phyloP scores from a whole-genome alignment of 2,113 vertebrate species.

The Megatriorchis doriae region DNA sequence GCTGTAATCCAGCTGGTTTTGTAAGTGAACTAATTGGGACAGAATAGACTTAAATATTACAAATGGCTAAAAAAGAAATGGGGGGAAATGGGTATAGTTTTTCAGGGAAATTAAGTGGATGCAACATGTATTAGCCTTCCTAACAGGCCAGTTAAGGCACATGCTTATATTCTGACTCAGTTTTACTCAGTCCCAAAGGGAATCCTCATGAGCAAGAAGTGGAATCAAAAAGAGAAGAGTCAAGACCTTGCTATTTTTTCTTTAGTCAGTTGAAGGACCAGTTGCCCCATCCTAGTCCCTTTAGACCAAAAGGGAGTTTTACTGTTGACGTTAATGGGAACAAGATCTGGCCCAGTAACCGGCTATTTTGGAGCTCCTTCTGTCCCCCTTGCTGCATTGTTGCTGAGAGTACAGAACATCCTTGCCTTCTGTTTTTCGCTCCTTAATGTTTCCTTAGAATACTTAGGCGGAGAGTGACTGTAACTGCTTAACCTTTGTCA shows the following conservation, averaged over 20 bases:
- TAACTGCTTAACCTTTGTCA: slow-evolving; percentile 56
- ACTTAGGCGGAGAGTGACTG: slow-evolving; percentile 39
- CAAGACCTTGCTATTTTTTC: slow-evolving; percentile 13
- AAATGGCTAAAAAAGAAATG: neutral
- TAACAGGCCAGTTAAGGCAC: neutral
- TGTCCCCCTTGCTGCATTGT: neutral
- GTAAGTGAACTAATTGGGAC: neutral
- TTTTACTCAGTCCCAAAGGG: neutral
- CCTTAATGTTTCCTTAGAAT: slow-evolving; percentile 41
- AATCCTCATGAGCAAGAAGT: neutral
- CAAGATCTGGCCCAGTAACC: neutral
- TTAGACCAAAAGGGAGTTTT: slow-evolving; percentile 18
- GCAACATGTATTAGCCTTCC: neutral
- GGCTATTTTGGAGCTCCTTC: slow-evolving; percentile 7
- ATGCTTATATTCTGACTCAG: neutral
- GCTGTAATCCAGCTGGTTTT: neutral
- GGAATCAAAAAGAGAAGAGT: slow-evolving; percentile 3
- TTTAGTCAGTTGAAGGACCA: neutral
- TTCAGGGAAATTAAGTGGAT: neutral
- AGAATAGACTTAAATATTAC: neutral
- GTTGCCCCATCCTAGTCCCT: slow-evolving; percentile 9
- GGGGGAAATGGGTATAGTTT: neutral
- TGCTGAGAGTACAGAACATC: slow-evolving; percentile 31
- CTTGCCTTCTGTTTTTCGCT: slow-evolving; percentile 47
- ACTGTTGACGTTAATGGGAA: slow-evolving; percentile 3